phyloP scores from a whole-genome alignment of 1,140 invertebrate species.

The Drosophila punjabiensis region DNA sequence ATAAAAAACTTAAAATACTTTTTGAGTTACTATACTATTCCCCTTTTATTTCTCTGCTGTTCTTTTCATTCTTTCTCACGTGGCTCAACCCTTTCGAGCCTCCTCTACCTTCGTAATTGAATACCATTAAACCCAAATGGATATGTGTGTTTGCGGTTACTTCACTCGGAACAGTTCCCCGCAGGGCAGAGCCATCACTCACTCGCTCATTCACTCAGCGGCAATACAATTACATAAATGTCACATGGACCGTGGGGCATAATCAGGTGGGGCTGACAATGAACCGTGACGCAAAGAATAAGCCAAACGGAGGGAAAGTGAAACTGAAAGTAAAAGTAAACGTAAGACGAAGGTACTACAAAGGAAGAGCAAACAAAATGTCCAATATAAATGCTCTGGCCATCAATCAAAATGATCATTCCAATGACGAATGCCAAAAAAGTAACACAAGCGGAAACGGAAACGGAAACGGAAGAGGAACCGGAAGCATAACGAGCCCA shows the following conservation, averaged over 20 bases:
- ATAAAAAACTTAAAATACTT: not conserved
- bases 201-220: slow-evolving; percentile 26
- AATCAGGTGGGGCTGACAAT: slow-evolving; percentile 63
- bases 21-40: not conserved
- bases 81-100: slow-evolving; percentile 25
- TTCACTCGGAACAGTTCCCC: not conserved
- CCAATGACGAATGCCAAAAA: slow-evolving; percentile 43
- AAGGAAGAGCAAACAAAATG: slow-evolving; percentile 27
- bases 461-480: slow-evolving; percentile 59
- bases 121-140: slow-evolving; percentile 20
- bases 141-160: slow-evolving; percentile 1
- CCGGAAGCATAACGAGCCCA: slow-evolving; percentile 46
- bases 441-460: slow-evolving; percentile 18
- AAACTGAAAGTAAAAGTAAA: slow-evolving; percentile 7
- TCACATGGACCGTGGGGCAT: slow-evolving; percentile 59
- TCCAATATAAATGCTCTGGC: slow-evolving; percentile 61
- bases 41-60: not conserved
- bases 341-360: no score
- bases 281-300: slow-evolving; percentile 41
- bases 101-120: slow-evolving; percentile 16
- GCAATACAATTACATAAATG: slow-evolving; percentile 72
- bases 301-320: not conserved
- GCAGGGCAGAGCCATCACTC: slow-evolving; percentile 30
- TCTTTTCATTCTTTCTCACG: slow-evolving; percentile 10
- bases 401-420: slow-evolving; percentile 73